Percentiles rank a stretch among this genome's conserved stretches.
These are phyloP conservation scores for Eurois occulta DNA, from an alignment of 2,888 invertebrate genomes.

Conservation along the genomic window DNA sequence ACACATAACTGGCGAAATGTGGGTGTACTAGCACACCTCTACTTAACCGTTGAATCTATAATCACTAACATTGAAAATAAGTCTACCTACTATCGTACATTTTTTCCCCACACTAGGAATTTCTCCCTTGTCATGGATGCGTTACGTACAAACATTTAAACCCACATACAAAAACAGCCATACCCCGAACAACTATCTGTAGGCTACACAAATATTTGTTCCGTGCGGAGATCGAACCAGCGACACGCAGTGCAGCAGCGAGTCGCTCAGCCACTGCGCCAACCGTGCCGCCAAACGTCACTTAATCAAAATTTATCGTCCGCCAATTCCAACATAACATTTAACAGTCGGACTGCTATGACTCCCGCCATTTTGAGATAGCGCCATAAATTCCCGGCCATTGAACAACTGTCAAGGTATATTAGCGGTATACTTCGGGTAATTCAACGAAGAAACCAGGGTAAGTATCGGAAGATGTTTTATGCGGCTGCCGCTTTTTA, in stretches of 20 bases:
- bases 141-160: too few species aligned
- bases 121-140: too few species aligned
- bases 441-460: conserved; percentile 46
- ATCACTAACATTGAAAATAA: not conserved
- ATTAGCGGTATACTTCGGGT: conserved; percentile 40
- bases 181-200: too few species aligned
- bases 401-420: conserved; percentile 51
- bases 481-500: conserved; percentile 53
- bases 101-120: too few species aligned
- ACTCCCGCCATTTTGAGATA: conserved; percentile 26
- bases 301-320: conserved; percentile 19
- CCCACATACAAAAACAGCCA: too few species aligned
- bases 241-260: too few species aligned
- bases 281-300: not conserved
- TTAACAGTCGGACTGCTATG: conserved; percentile 18
- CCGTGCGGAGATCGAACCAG: too few species aligned
- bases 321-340: conserved; percentile 9
- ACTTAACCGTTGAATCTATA: too few species aligned
- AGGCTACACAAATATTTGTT: too few species aligned
- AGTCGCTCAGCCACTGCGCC: too few species aligned
- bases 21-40: not conserved
- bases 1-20: not conserved
- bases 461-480: conserved; percentile 61
- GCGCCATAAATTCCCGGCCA: conserved; percentile 64
- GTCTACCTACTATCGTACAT: not conserved